phyloP scores from a whole-genome alignment of 2,113 vertebrate genomes.

The Regulus satrapa region DNA sequence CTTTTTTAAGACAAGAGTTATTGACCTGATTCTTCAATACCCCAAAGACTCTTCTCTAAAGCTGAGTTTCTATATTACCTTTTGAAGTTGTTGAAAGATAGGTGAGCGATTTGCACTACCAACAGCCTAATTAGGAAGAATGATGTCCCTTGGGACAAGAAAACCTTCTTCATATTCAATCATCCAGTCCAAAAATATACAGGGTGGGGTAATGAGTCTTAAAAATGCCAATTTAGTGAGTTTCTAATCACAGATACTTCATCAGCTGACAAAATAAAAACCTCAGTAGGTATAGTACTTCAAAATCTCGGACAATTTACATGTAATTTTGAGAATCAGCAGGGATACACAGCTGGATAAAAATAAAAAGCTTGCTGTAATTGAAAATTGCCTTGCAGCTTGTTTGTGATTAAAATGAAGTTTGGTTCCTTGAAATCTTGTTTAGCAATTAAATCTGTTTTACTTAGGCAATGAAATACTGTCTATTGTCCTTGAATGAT shows the following conservation, averaged over 20 bases:
- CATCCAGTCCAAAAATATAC: conserved; percentile 48
- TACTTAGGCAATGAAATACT: conserved; percentile 64
- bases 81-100: conserved; percentile 66
- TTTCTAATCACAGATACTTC: conserved; percentile 75
- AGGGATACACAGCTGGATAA: conserved; percentile 77
- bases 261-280: conserved; percentile 77
- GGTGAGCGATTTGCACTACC: conserved; percentile 44
- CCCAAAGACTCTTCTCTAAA: conserved; percentile 42
- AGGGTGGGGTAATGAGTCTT: conserved; percentile 60
- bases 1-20: conserved; percentile 41
- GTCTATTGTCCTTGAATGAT: conserved; percentile 58
- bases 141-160: conserved; percentile 11
- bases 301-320: conserved; percentile 78
- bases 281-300: conserved; percentile 71
- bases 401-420: conserved; percentile 77
- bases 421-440: conserved; percentile 69
- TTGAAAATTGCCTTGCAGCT: conserved; percentile 75
- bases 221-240: conserved; percentile 70
- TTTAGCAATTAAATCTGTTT: conserved; percentile 74
- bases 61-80: conserved; percentile 24
- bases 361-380: conserved; percentile 78
- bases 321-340: conserved; percentile 77
- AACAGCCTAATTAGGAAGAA: conserved; percentile 65
- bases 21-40: conserved; percentile 68
- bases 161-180: conserved; percentile 51